Base-by-base conservation (phyloP, 2,797 vertebrate genomes). In the Dryobates pubescens region DNA sequence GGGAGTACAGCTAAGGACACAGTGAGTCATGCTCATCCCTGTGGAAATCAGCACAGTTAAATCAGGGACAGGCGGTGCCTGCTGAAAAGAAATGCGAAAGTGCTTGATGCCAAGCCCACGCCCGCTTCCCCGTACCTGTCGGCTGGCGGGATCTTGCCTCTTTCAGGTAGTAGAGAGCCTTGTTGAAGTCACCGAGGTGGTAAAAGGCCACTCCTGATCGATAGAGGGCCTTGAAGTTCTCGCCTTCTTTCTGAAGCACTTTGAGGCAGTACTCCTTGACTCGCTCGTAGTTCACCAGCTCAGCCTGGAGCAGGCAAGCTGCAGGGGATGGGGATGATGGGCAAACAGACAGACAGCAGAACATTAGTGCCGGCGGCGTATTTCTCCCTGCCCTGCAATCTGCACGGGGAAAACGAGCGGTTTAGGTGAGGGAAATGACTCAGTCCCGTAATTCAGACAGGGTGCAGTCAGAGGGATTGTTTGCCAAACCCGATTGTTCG, bases 231-330 rank as follows among this genome's bases (percentile, higher is more conserved):
- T 99, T 99, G 98, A 99, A 99, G 97, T 99, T 99, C 97, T 99
- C 99, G 0, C 99, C 99, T 92, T 99, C 99, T 92, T 99, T 99
- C 96, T 98, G 98, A 29, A 99, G 98, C 73, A 99, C 99, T 97
- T 99, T 99, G 96, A 99, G 98, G 86, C 99, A 99, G 94, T 99
- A 99, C 68, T 99, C 99, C 96, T 99, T 99, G 94, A 99, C 99
- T 6, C 99, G 97, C 76, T 99, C 99, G 3, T 99, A 99, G 97
- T 99, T 99, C 91, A 99, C 99, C 97, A 99, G 97, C 97, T 99
- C 99, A 34, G 99, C 99, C 97, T 99, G 99, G 93, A 99, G 97
- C 75, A 99, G 98, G 96, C 99, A 99, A 43, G 99, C 99, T 99
- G 69, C 24, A 84, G 75, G 77, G 79, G 27, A 87, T 12, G 36